Evolutionary conservation across 2,797 vertebrate genomes (phyloP), one percentile per base, ranked within the genome.

Genomic region (Alcedo atthis): DNA sequence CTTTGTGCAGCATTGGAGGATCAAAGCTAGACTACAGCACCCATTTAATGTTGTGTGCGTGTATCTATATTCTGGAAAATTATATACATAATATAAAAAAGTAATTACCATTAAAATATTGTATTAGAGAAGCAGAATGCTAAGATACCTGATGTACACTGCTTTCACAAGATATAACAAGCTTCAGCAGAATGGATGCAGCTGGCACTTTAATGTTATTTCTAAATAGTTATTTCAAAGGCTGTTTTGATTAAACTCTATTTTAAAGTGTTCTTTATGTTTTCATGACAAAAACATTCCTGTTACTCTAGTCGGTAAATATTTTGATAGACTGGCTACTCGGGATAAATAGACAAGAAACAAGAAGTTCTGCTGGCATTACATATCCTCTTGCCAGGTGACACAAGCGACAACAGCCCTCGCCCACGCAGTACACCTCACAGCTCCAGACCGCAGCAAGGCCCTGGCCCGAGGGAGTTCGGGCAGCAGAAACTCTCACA

Each of bases 391-490:
- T 8, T 4, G 18, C 8, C 54, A 24, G n/a, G 10, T 6, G n/a
- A 49, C 12, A 33, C 28, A 22, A 22, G 42, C 3, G 4, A 58
- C 69, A 37, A 13, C 57, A 33, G 28, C 20, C 15, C 61, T 57
- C 22, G 14, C 4, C 4, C 10, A 2, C n/a, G 1, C 25, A 10
- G 59, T 42, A 33, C 21, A 12, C 32, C 55, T 32, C 55, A 33
- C 9, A 1, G 32, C 57, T 7, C 17, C 61, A 6, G 55, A 4
- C 32, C 0, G 0, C 0, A 11, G 2, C 1, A 1, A 30, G 24
- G 14, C n/a, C 26, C 53, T 0, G 20, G 32, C 7, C 21, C 30
- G 10, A 18, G 3, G 43, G 28, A 11, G 25, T 2, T 2, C 0
- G 9, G 48, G 20, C 40, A 26, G 7, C 24, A 5, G 40, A 30